Conservation (phyloP, 2,888 invertebrate genomes). For the Tanytarsus gracilentus region DNA sequence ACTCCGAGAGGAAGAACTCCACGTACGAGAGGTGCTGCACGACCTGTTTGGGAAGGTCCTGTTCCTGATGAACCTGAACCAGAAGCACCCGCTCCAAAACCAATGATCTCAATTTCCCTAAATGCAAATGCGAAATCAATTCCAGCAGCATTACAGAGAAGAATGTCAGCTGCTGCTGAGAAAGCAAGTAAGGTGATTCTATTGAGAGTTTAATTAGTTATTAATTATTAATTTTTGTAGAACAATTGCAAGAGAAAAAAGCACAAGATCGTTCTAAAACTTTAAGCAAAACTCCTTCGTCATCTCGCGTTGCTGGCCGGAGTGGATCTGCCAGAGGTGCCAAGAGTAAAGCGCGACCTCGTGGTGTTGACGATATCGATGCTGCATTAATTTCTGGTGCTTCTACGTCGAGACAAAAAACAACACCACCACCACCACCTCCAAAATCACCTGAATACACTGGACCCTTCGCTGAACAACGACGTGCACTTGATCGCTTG, state of each 20-base stretch:
- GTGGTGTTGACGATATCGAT: no score
- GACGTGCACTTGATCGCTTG: background rate
- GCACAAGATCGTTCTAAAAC: background rate
- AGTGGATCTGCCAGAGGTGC: no score
- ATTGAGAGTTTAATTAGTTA: background rate
- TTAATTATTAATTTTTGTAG: background rate
- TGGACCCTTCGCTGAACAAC: background rate
- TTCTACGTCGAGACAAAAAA: background rate
- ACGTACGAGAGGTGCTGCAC: background rate
- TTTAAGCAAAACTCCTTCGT: background rate
- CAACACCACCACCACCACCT: background rate
- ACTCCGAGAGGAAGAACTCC: background rate
- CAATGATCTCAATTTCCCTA: background rate
- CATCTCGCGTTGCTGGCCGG: no score
- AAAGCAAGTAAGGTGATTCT: background rate
- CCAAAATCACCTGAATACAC: background rate
- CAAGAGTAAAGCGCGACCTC: no score
- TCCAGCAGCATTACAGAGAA: conserved; percentile 2
- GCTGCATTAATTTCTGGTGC: no score
- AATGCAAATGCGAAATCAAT: background rate
- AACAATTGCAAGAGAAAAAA: background rate
- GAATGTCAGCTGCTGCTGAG: conserved; percentile 6
- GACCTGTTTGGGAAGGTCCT: conserved; percentile 4
- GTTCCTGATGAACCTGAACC: background rate
- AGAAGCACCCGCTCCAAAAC: background rate